Evolutionary conservation across 2,113 vertebrate species (phyloP).

Genomic region (Lichenostomus cassidix): DNA sequence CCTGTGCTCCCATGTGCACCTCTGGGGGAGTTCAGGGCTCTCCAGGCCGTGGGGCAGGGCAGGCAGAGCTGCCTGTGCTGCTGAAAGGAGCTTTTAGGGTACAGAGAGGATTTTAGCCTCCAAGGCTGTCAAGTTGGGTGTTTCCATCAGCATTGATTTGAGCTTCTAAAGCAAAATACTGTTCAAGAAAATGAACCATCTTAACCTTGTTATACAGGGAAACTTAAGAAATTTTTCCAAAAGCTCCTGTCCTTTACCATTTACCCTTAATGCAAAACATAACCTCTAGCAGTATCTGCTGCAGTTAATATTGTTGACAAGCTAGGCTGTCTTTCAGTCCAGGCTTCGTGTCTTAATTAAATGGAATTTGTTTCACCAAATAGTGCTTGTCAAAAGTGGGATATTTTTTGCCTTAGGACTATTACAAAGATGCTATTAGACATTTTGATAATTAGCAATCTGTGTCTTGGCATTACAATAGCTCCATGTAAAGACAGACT

Average conservation of each 20-base stretch:
- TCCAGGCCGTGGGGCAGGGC: not conserved
- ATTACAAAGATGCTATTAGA: conserved; percentile 39
- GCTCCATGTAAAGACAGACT: not conserved
- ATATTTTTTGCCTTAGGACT: conserved; percentile 29
- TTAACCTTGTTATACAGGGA: not conserved
- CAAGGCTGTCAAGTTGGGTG: not conserved
- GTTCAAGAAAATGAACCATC: not conserved
- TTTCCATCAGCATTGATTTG: not conserved
- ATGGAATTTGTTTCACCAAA: conserved; percentile 54
- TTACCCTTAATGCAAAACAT: not conserved
- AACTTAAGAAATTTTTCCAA: not conserved
- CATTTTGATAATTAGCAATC: conserved; percentile 52
- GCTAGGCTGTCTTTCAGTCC: conserved; percentile 1
- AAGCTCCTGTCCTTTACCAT: not conserved
- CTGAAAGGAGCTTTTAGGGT: not conserved
- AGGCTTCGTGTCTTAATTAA: conserved; percentile 57
- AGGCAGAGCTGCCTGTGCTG: not conserved
- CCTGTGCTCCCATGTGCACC: not conserved
- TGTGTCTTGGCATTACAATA: not conserved
- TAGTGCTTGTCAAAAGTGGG: conserved; percentile 36
- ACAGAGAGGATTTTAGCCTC: not conserved
- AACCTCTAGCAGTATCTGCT: not conserved
- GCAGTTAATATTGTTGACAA: conserved; percentile 36
- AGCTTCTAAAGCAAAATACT: not conserved
- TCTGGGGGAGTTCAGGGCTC: not conserved